Conservation (phyloP, 2,888 invertebrate genomes). For the Chrysomela aeneicollis region DNA sequence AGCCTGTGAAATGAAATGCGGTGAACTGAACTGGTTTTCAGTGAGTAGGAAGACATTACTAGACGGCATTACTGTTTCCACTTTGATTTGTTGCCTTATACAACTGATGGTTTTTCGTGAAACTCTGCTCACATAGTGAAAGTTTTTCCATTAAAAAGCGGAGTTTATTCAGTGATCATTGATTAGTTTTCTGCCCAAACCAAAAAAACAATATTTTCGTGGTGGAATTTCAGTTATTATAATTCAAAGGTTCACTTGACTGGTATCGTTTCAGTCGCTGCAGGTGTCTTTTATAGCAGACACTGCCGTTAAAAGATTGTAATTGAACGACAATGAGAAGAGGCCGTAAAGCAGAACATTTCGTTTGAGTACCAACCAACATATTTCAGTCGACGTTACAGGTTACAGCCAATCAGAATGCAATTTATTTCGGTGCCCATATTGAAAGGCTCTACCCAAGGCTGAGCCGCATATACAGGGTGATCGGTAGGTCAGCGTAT, state of each 20-base stretch:
- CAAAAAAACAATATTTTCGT: too few relatives aligned
- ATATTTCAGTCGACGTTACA: constrained; percentile 9
- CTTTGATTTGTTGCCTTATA: constrained; percentile 25
- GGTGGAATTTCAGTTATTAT: not conserved
- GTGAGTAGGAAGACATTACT: constrained; percentile 34
- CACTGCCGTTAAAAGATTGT: constrained; percentile 21
- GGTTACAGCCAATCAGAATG: not conserved
- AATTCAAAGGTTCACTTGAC: constrained; percentile 17
- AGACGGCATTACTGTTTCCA: constrained; percentile 13
- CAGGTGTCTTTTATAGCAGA: constrained; percentile 32
- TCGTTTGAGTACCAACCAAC: constrained; percentile 13
- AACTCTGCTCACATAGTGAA: not conserved
- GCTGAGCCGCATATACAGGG: too few relatives aligned
- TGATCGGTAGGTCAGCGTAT: too few relatives aligned
- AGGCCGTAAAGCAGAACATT: constrained; percentile 18
- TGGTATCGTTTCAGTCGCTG: constrained; percentile 16
- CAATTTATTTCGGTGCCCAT: not conserved
- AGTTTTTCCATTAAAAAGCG: too few relatives aligned
- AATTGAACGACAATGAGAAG: constrained; percentile 24
- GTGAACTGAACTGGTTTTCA: constrained; percentile 40
- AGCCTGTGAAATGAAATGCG: constrained; percentile 21
- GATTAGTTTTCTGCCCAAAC: too few relatives aligned
- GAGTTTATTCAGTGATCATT: too few relatives aligned
- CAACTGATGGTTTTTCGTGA: not conserved
- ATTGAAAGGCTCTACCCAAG: not conserved